phyloP scores from a whole-genome alignment of 2,797 vertebrate species.

The Sebastes minor region DNA sequence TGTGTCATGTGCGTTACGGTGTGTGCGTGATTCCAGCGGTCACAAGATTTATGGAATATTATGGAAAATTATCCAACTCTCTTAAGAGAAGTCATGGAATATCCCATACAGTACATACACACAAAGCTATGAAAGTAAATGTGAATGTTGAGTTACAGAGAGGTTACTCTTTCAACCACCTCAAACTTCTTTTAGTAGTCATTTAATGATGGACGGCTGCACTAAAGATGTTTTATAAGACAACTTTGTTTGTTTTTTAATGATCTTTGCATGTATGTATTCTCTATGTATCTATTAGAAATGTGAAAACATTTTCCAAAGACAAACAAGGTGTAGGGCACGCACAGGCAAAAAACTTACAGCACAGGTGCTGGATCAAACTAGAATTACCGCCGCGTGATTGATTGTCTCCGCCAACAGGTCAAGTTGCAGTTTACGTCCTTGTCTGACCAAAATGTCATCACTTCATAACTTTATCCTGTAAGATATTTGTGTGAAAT shows the following conservation, averaged over 20 bases:
- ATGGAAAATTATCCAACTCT: not conserved
- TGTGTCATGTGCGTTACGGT: not conserved
- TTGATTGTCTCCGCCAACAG: no score
- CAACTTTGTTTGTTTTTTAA: no score
- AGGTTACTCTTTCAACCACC: not conserved
- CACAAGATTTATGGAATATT: not conserved
- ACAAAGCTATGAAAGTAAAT: not conserved
- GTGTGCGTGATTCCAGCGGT: not conserved
- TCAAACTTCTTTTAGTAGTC: not conserved
- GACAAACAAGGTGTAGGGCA: not conserved
- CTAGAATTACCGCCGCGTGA: no score
- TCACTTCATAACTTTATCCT: no score
- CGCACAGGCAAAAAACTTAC: not conserved
- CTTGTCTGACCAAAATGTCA: no score
- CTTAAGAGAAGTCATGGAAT: not conserved
- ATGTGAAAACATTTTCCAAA: not conserved
- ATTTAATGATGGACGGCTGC: not conserved
- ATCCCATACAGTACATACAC: not conserved
- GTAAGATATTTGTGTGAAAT: no score
- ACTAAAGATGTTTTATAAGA: not conserved
- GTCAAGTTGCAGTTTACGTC: no score
- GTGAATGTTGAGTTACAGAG: not conserved
- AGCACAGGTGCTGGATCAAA: not conserved
- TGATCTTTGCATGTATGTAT: not conserved
- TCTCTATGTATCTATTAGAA: not conserved